Conservation (phyloP, 2,797 vertebrate genomes). For the Peromyscus aztecus region DNA sequence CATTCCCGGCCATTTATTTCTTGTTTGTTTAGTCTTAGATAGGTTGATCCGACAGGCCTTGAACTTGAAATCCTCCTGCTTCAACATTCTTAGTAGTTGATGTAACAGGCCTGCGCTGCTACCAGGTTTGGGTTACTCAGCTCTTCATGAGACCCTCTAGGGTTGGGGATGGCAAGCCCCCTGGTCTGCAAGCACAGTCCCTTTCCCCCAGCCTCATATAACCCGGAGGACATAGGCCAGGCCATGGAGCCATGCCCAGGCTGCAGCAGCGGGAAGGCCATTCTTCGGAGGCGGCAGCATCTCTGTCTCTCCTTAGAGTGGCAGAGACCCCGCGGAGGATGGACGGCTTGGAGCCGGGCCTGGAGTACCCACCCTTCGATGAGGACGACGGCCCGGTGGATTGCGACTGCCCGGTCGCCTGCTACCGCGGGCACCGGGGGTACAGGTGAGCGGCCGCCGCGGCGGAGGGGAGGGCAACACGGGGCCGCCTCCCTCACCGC, state of each 20-base stretch:
- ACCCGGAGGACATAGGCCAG: neutral
- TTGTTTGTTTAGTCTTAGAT: neutral
- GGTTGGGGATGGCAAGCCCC: neutral
- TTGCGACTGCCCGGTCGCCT: slow-evolving; percentile 91
- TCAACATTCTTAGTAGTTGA: neutral
- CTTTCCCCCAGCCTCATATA: neutral
- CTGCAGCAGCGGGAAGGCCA: neutral
- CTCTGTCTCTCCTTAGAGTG: slow-evolving; percentile 83
- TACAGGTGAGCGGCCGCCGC: slow-evolving; percentile 90
- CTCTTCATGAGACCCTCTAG: neutral
- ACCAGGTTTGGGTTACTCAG: neutral
- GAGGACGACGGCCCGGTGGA: slow-evolving; percentile 90
- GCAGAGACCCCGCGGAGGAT: slow-evolving; percentile 89
- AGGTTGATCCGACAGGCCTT: neutral
- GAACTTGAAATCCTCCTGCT: neutral
- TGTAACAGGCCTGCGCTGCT: neutral
- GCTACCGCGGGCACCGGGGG: slow-evolving; percentile 91
- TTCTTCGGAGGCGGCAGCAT: neutral
- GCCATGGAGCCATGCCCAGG: neutral
- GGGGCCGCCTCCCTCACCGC: neutral
- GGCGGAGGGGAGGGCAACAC: rapidly evolving
- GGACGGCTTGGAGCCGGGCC: slow-evolving; percentile 88
- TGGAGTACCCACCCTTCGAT: slow-evolving; percentile 88
- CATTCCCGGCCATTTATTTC: neutral
- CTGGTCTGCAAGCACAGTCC: neutral